Base-by-base conservation (phyloP, 1,140 invertebrate genomes). In the Magallana gigas region DNA sequence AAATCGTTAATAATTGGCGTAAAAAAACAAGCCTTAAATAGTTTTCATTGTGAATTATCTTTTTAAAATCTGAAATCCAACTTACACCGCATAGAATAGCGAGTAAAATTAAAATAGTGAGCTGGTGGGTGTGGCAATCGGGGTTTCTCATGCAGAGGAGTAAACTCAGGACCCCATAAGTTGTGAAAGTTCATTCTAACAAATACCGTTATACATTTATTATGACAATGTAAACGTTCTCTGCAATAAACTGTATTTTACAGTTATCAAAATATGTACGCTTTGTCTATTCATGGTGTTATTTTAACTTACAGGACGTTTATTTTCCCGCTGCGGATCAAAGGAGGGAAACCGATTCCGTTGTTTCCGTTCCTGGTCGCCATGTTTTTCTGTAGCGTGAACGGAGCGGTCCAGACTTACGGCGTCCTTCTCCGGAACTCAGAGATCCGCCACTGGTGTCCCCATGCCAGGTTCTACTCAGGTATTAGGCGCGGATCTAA, bases 351-450 rank as follows among this genome's bases (percentile, higher is more conserved):
- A 89, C 92, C 94, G 7, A 95, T 94, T 11, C 95, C 96, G 23
- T 86, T 96, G 58, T 82, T 95, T 16, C 92, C 95, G 6, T 94
- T 95, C 85, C 14, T 95, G 0, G 71, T 94, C 86, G 96, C 96
- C 1, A 91, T 96, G 71, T 11, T 95, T 23, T 96, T 96, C 90
- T 95, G 94, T 88, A n/a, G 90, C 5, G 94, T 93, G 36, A 96
- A 96, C 92, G 96, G 96, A n/a, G 95, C 95, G 80, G 88, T 96
- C 29, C 96, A 96, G 90, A 92, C 92, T 18, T 76, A 36, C 12
- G 92, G 93, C 56, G 94, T 95, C 88, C 90, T 96, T 5, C 68
- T 76, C 23, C 18, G 4, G 8, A 76, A 76, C 12, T 4, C 68
- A 1, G 23, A 76, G 23, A 76, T 76, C 68, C 23, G 23, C 23